Evolutionary conservation across 2,113 vertebrate genomes (phyloP).

Genomic region (Puffinus mauretanicus): DNA sequence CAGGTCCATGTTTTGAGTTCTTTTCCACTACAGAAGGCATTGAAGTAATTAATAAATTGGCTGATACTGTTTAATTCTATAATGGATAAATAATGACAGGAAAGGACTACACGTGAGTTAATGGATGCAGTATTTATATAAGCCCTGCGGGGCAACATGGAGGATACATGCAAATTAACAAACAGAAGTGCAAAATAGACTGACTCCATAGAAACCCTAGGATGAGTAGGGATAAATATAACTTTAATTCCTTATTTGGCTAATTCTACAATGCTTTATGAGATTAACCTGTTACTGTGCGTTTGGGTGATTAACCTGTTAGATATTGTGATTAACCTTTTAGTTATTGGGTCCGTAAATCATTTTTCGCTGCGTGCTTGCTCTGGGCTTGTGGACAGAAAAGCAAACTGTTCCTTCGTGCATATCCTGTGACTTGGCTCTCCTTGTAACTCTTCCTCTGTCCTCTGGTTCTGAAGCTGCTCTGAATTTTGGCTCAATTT

Average conservation of each 20-base stretch:
- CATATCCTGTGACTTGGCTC: neutral
- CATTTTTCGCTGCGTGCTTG: neutral
- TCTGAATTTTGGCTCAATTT: slow-evolving; percentile 26
- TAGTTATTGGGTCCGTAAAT: neutral
- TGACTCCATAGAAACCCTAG: neutral
- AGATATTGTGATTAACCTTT: neutral
- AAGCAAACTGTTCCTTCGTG: neutral
- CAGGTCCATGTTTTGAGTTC: neutral
- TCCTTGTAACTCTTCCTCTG: slow-evolving; percentile 6
- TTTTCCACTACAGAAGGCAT: slow-evolving; percentile 8
- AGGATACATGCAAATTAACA: neutral
- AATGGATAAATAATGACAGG: neutral
- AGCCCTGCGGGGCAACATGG: neutral
- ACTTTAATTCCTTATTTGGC: neutral
- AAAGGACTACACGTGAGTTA: neutral
- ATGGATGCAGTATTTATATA: neutral
- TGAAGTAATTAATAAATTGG: neutral
- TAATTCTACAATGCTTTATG: neutral
- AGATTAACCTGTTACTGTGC: neutral
- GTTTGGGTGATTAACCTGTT: neutral
- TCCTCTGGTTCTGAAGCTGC: slow-evolving; percentile 4
- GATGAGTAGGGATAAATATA: neutral
- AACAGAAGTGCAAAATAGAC: neutral
- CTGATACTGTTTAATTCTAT: neutral
- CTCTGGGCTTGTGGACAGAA: neutral